Evolutionary conservation across 2,888 invertebrate species (phyloP).

Genomic region (Aporophyla nigra): DNA sequence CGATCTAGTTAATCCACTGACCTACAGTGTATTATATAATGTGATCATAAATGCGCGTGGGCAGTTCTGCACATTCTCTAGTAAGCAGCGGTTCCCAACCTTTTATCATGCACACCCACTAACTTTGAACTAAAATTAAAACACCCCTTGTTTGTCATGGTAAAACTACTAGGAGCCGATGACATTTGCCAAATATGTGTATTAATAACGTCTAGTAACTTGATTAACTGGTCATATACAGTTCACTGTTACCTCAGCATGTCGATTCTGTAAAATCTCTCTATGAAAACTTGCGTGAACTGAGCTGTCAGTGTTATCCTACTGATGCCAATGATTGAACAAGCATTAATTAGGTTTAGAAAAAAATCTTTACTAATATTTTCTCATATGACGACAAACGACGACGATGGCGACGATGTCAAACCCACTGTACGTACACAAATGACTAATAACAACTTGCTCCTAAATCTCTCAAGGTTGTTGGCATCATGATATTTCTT

Average conservation of each 20-base stretch:
- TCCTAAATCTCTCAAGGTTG: no score
- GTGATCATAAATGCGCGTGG: conserved; percentile 54
- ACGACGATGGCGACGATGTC: no score
- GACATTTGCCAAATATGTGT: background rate
- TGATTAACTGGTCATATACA: background rate
- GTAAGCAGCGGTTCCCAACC: conserved; percentile 15
- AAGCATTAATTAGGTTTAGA: no score
- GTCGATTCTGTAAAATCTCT: no score
- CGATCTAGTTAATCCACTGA: conserved; percentile 65
- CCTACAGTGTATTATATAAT: conserved; percentile 62
- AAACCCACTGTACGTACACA: no score
- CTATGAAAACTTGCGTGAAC: no score
- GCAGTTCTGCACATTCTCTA: conserved; percentile 37
- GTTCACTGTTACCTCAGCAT: background rate
- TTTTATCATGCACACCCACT: background rate
- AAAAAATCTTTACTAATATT: no score
- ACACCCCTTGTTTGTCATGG: background rate
- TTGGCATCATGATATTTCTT: background rate
- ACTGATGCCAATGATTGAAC: no score
- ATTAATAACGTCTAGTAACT: background rate
- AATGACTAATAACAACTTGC: no score
- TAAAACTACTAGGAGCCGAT: background rate
- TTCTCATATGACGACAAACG: no score
- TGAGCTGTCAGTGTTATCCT: no score
- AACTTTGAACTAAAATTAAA: background rate